Conservation (phyloP, 2,797 vertebrate genomes). For the Botia almorhae region DNA sequence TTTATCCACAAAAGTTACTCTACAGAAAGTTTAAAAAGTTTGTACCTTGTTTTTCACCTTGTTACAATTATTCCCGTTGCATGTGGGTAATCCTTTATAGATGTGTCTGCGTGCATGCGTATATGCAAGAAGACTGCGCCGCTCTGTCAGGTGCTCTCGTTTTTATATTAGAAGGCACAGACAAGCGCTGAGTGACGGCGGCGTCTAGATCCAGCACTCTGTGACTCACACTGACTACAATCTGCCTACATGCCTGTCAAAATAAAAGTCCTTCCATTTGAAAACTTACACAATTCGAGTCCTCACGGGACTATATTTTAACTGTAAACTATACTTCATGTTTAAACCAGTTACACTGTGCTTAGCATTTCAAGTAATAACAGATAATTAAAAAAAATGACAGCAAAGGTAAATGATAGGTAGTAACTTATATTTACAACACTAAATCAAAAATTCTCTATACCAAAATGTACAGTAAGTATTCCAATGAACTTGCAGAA, state of each 20-base stretch:
- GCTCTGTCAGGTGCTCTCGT: conserved; percentile 75
- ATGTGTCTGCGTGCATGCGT: conserved; percentile 36
- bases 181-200: conserved; percentile 75
- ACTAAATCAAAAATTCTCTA: neutral
- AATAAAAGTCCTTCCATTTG: conserved; percentile 64
- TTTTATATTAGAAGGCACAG: conserved; percentile 80
- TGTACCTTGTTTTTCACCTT: conserved; percentile 69
- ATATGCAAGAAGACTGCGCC: conserved; percentile 53
- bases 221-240: conserved; percentile 74
- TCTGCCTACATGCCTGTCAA: conserved; percentile 67
- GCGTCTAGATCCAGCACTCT: conserved; percentile 56
- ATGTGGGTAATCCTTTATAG: conserved; percentile 63
- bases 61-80: conserved; percentile 36
- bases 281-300: conserved; percentile 86
- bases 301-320: conserved; percentile 34
- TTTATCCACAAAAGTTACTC: neutral
- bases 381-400: neutral
- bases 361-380: neutral
- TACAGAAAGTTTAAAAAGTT: conserved; percentile 22
- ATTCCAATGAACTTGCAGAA: too few species aligned
- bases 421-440: neutral
- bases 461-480: too few species aligned
- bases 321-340: too few species aligned
- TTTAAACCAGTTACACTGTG: neutral
- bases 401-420: neutral